These are phyloP conservation scores for Mycteria americana DNA, from an alignment of 2,797 vertebrate genomes.

Conservation along the genomic window DNA sequence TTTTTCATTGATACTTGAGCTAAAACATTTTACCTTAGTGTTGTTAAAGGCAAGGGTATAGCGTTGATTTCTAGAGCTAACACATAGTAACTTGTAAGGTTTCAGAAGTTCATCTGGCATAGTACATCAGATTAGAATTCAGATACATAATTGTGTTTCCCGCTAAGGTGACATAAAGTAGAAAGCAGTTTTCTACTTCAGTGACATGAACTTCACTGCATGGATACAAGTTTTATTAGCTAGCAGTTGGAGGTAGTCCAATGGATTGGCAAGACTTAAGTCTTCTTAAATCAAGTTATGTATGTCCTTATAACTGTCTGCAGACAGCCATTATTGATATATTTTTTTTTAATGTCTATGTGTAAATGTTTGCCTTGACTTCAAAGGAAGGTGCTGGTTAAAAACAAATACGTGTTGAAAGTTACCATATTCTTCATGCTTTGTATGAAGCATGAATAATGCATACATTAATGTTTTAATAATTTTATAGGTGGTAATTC, in stretches of 20 bases:
- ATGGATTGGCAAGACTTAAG: not conserved
- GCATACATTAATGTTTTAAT: not conserved
- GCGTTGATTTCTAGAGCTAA: not conserved
- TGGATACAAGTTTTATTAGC: not conserved
- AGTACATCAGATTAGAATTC: not conserved
- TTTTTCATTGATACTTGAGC: not conserved
- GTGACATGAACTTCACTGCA: not conserved
- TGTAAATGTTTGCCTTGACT: not conserved
- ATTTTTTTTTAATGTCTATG: not conserved
- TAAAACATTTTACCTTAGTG: not conserved
- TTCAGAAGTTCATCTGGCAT: not conserved
- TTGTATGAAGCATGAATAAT: not conserved
- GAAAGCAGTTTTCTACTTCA: not conserved
- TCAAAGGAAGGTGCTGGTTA: not conserved
- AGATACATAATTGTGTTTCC: not conserved
- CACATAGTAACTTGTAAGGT: not conserved
- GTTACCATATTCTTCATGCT: not conserved
- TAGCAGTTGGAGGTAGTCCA: not conserved
- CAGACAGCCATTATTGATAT: not conserved
- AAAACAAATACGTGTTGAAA: not conserved
- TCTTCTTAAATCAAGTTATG: not conserved
- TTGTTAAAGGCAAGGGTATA: not conserved
- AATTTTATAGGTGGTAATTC: conserved; percentile 77
- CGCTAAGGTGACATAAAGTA: not conserved
- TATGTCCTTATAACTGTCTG: not conserved